These are phyloP conservation scores for Saguinus imperator DNA, from an alignment of 2,113 vertebrate genomes.

Conservation along the genomic window DNA sequence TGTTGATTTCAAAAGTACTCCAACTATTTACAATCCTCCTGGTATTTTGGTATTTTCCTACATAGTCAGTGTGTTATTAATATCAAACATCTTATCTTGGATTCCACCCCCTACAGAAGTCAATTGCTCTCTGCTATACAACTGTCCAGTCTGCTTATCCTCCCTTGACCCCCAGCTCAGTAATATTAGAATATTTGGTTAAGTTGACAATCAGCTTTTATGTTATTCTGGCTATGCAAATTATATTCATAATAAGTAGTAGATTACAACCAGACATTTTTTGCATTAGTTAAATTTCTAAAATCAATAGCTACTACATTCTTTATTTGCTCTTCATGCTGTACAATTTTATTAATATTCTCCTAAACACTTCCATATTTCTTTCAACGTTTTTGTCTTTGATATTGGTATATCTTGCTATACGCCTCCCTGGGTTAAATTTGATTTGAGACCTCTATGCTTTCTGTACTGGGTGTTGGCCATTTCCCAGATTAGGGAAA, in stretches of 20 bases:
- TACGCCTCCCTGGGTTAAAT: neutral
- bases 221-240: neutral
- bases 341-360: neutral
- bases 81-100: neutral
- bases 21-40: neutral
- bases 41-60: neutral
- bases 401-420: neutral
- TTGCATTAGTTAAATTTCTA: neutral
- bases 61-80: neutral
- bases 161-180: neutral
- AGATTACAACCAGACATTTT: neutral
- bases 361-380: neutral
- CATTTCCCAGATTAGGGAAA: neutral
- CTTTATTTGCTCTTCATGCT: neutral
- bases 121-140: neutral
- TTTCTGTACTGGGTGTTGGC: neutral
- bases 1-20: neutral
- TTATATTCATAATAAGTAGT: neutral
- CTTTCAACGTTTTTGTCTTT: neutral
- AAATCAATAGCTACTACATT: neutral
- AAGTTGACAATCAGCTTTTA: neutral
- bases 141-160: neutral
- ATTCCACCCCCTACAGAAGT: neutral
- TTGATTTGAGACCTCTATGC: neutral
- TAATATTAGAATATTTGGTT: neutral